Conservation (phyloP, 2,888 invertebrate species). For the Cordilura impudica region DNA sequence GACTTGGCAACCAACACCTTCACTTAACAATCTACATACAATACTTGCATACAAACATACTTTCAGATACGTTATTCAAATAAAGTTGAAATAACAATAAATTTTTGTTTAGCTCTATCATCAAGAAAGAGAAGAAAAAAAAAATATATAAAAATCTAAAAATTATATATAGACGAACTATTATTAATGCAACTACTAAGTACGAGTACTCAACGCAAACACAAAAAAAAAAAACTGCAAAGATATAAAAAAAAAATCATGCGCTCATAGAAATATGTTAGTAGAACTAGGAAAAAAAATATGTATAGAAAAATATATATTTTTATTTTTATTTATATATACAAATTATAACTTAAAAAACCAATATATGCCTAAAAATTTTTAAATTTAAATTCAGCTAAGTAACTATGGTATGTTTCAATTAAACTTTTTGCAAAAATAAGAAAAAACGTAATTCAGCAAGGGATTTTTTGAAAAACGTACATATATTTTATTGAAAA, state of each 20-base stretch:
- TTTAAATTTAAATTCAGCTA: no score
- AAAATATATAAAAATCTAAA: background rate
- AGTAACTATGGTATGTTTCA: no score
- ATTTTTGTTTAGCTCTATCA: constrained; percentile 43
- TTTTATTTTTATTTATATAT: no score
- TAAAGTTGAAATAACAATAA: constrained; percentile 19
- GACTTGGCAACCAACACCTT: constrained; percentile 43
- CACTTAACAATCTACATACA: constrained; percentile 1
- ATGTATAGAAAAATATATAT: background rate
- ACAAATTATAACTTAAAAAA: no score
- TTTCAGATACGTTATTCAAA: constrained; percentile 2
- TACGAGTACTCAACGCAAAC: background rate
- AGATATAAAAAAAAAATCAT: background rate
- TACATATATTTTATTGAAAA: no score
- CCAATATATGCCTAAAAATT: no score
- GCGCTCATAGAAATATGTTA: constrained; percentile 4
- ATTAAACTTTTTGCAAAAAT: no score
- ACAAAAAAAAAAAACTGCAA: background rate
- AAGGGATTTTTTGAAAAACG: no score
- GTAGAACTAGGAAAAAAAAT: background rate
- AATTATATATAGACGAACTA: background rate
- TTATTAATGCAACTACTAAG: constrained; percentile 6
- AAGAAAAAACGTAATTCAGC: no score
- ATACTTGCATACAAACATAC: background rate
- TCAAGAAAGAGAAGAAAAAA: constrained; percentile 12